Percentiles rank a stretch among this genome's conserved stretches.
These are phyloP conservation scores for Rhamphomyia laevipes DNA, from an alignment of 2,888 invertebrate species.

Conservation along the genomic window DNA sequence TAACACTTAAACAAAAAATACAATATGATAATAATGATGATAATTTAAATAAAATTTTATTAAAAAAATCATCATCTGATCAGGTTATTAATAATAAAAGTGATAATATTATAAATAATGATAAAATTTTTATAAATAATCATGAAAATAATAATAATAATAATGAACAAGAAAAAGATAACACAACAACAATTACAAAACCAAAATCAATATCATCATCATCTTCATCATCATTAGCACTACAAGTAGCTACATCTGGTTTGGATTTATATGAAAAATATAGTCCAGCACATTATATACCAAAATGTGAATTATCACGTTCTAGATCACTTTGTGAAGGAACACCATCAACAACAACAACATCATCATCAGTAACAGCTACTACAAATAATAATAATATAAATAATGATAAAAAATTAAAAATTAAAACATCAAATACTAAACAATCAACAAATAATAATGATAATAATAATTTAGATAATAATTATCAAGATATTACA, in stretches of 20 bases:
- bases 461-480: constrained; percentile 13
- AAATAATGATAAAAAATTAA: constrained; percentile 5
- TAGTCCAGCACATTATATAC: constrained; percentile 62
- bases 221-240: constrained; percentile 40
- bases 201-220: constrained; percentile 30
- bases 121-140: constrained; percentile 2
- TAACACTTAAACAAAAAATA: not conserved
- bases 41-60: not conserved
- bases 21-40: not conserved
- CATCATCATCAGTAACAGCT: constrained; percentile 11
- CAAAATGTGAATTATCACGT: constrained; percentile 41
- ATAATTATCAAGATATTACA: constrained; percentile 4
- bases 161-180: constrained; percentile 13
- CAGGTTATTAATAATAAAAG: constrained; percentile 9
- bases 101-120: constrained; percentile 10
- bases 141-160: constrained; percentile 6
- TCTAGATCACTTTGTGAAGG: constrained; percentile 37
- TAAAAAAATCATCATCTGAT: constrained; percentile 13
- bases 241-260: constrained; percentile 45
- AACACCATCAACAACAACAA: constrained; percentile 15
- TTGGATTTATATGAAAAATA: constrained; percentile 64
- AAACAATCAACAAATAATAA: constrained; percentile 10
- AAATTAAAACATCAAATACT: constrained; percentile 12
- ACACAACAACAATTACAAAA: constrained; percentile 20
- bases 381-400: constrained; percentile 7